Conservation (phyloP, 2,888 invertebrate species). For the Lochmaea crataegi region DNA sequence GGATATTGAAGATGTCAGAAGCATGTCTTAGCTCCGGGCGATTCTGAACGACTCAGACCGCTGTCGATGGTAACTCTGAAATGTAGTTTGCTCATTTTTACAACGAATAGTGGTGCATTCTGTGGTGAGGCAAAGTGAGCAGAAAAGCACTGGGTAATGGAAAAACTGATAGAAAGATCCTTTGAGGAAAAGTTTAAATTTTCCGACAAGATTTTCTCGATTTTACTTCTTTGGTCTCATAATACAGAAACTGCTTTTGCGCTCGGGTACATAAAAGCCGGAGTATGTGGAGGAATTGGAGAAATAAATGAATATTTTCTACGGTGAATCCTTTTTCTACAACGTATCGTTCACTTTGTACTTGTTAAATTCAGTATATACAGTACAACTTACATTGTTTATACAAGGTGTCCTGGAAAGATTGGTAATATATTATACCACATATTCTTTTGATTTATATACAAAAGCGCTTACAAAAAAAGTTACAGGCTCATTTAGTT, state of each 20-base stretch:
- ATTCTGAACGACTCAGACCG: conserved; percentile 27
- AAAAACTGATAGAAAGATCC: conserved; percentile 32
- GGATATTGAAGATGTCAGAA: conserved; percentile 35
- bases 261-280: conserved; percentile 16
- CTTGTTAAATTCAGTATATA: too few species aligned
- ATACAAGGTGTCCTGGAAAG: too few species aligned
- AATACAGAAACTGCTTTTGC: conserved; percentile 27
- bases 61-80: conserved; percentile 20
- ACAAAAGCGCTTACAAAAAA: too few species aligned
- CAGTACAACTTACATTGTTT: too few species aligned
- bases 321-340: neutral
- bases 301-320: conserved; percentile 19
- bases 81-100: conserved; percentile 32
- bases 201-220: conserved; percentile 31
- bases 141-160: conserved; percentile 35
- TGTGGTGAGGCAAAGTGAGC: conserved; percentile 33
- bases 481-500: too few species aligned
- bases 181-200: conserved; percentile 32
- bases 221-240: conserved; percentile 32
- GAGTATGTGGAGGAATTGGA: conserved; percentile 24
- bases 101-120: conserved; percentile 26
- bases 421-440: too few species aligned
- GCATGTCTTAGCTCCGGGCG: conserved; percentile 27
- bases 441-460: too few species aligned
- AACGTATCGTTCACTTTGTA: neutral